Base-by-base conservation (phyloP, 2,113 vertebrate genomes). In the Bombycilla garrulus region DNA sequence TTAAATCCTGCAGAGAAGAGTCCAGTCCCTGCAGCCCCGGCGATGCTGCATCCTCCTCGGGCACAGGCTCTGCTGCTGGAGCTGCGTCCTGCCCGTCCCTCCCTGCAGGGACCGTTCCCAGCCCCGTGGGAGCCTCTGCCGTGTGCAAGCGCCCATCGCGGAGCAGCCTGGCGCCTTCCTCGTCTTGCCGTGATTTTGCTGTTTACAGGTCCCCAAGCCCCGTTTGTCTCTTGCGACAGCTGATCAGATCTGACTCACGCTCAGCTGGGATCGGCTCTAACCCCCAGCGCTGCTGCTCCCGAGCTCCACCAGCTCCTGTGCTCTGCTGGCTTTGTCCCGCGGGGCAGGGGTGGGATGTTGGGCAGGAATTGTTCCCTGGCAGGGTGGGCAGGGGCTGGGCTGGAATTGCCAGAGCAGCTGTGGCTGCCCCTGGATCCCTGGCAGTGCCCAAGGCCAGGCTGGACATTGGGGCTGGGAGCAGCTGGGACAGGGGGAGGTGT, bases 71-170 rank as follows among this genome's bases (percentile, higher is more conserved):
- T 0, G 9, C 45, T 4, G 8, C 36, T 10, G 62, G 26, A 2
- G 53, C 16, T 2, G 33, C 11, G 26, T 9, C 80, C 51, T 1
- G 1, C 6, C 4, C 15, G 11, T 42, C 24, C 42, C 47, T 17
- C 7, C 0, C 44, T 25, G 67, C 72, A 13, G 78, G 5, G 6
- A 14, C 56, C 2, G 0, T 23, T 15, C 72, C 66, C 2, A 1
- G 48, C n/a, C 31, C 58, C 53, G 12, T 0, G 4, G 23, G 44
- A 12, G 15, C 26, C 44, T 21, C 48, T 25, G 20, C 23, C 1
- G 2, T 11, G 4, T 40, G 31, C 54, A 12, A 4, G 0, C 31
- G 4, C 40, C 58, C 64, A 8, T 1, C 10, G 2, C 0, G 6
- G 16, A 28, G n/a, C 70, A 66, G 38, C 72, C 84, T 2, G 33